Conservation (phyloP, 2,888 invertebrate species). For the Alviniconcha strummeri region DNA sequence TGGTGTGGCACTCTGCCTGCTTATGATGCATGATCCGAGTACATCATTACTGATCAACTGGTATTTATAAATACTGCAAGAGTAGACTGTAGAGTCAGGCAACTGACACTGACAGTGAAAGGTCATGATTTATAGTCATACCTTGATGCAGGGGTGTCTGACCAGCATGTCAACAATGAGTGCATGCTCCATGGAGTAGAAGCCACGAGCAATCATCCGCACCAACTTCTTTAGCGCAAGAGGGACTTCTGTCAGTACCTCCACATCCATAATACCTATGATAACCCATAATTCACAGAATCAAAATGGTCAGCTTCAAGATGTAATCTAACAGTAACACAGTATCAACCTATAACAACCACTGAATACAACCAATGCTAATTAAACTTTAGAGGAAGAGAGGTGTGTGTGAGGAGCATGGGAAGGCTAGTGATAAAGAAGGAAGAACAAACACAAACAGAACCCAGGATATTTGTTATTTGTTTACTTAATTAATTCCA, state of each 20-base stretch:
- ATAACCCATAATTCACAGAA: background rate
- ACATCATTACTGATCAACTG: too few relatives aligned
- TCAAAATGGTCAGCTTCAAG: background rate
- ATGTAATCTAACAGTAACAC: background rate
- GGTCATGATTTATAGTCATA: background rate
- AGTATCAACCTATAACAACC: background rate
- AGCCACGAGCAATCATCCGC: constrained; percentile 91
- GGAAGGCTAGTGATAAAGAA: too few relatives aligned
- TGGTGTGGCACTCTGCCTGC: too few relatives aligned
- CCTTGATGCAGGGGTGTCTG: constrained; percentile 86
- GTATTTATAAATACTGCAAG: too few relatives aligned
- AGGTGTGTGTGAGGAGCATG: too few relatives aligned
- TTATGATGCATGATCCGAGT: too few relatives aligned
- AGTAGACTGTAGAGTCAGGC: too few relatives aligned
- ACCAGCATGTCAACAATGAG: constrained; percentile 96
- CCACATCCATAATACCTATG: constrained; percentile 61
- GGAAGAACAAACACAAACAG: too few relatives aligned
- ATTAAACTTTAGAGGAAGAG: background rate
- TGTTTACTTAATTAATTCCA: too few relatives aligned
- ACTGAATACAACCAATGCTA: background rate
- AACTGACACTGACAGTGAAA: too few relatives aligned
- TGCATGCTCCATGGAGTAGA: constrained; percentile 94
- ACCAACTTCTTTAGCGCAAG: constrained; percentile 92
- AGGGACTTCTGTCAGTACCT: constrained; percentile 88
- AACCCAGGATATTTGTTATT: too few relatives aligned